Base-by-base conservation (phyloP, 1,140 invertebrate genomes). In the Magallana gigas region DNA sequence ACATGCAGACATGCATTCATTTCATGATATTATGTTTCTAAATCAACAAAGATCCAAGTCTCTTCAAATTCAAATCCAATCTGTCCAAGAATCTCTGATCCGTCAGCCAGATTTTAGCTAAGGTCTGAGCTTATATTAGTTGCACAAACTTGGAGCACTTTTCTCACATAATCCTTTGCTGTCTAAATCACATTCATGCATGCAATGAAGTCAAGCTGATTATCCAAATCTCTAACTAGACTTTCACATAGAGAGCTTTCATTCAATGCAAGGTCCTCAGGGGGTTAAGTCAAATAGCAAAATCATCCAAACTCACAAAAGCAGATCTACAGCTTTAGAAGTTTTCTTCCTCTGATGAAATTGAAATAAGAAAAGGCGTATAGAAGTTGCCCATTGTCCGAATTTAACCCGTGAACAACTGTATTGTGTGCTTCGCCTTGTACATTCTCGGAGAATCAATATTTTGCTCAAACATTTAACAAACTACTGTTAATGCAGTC, bases 391-490 rank as follows among this genome's bases (percentile, higher is more conserved):
- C 23, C 23, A 76, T 76, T 76, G 18, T 36, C 12, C 9, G 23
- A 29, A 76, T 29, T 29, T 29, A 76, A 29, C 68, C 68, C 1
- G 68, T 76, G 23, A 76, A 76, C 68, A 76, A 76, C 68, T 29
- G 18, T 71, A 23, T 18, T 76, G 23, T 76, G 36, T 76, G 14
- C 14, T 23, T 12, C 9, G 8, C 12, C 11, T 29, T 29, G 5
- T 29, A 29, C 12, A 23, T 4, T 29, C 23, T 12, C 7, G 23
- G 11, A 76, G 23, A 76, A 76, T 76, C 68, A 76, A 76, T 76
- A 76, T 76, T 76, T 76, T 36, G 68, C 18, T 76, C 23, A 29
- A 23, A 76, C 23, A 29, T 76, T 76, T 18, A 23, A 76, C 29
- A 76, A 76, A 9, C 23, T 29, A 9, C 68, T 76, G 12, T 76